Conservation (phyloP, 2,888 invertebrate species). For the Aromia moschata region DNA sequence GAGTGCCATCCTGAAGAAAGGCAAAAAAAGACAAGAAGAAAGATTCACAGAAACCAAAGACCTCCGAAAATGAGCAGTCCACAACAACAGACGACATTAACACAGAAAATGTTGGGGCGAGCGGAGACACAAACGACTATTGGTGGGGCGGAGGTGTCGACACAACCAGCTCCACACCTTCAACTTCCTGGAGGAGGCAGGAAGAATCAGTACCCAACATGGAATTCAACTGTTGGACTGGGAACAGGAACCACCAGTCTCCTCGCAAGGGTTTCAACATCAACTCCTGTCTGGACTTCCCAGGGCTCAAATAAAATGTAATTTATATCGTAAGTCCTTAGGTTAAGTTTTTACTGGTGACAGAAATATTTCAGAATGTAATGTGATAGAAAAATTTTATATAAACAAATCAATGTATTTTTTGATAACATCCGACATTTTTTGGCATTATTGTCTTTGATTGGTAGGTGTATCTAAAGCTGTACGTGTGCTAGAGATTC, state of each 20-base stretch:
- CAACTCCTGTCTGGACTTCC: not conserved
- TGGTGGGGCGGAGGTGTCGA: not conserved
- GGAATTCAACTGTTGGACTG: not conserved
- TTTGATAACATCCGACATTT: no score
- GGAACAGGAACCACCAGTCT: not conserved
- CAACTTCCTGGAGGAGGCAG: not conserved
- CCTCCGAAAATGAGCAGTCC: no score
- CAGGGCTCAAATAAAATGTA: conserved; percentile 1
- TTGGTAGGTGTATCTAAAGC: no score
- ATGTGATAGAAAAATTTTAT: no score
- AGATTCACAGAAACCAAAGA: not conserved
- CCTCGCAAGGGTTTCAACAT: not conserved
- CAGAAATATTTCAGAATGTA: no score
- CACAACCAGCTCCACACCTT: not conserved
- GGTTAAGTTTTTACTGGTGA: no score
- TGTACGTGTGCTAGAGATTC: no score
- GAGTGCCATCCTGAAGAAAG: not conserved
- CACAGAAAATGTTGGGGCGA: not conserved
- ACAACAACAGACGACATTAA: not conserved
- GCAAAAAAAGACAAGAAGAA: not conserved
- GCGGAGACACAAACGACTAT: not conserved
- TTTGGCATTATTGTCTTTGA: no score
- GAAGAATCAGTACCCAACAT: not conserved
- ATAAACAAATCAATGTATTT: no score
- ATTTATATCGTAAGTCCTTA: not conserved